A percentile compares a stretch with the other conserved stretches of the same genome.
phyloP scores from a whole-genome alignment of 2,888 invertebrate genomes.

The Ashinkailepas kermadecensis region DNA sequence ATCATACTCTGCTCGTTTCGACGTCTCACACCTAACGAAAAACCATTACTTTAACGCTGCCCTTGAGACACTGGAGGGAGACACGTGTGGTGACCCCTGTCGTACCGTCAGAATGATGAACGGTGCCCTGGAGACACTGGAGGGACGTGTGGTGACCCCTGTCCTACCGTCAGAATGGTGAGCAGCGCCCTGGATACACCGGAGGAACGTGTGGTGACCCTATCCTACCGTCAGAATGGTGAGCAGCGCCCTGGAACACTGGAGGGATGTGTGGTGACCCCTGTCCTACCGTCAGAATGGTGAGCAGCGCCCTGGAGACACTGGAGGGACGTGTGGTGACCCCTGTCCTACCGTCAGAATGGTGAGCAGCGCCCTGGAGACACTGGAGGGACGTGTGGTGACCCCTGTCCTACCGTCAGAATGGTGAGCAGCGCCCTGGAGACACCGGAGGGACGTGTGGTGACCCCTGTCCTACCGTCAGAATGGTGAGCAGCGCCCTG shows the following conservation, averaged over 20 bases:
- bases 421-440: conserved; percentile 43
- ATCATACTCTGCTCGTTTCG: no score
- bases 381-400: no score
- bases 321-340: conserved; percentile 63
- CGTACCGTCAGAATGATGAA: conserved; percentile 54
- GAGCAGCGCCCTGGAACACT: no score
- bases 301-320: conserved; percentile 60
- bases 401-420: not conserved
- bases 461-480: conserved; percentile 41
- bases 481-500: conserved; percentile 57
- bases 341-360: no score
- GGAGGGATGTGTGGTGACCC: conserved; percentile 28
- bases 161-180: conserved; percentile 50
- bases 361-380: no score
- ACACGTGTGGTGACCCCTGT: not conserved
- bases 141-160: conserved; percentile 32
- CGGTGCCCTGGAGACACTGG: conserved; percentile 47
- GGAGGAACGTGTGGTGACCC: conserved; percentile 32
- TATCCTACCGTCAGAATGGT: no score
- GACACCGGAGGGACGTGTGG: conserved; percentile 32
- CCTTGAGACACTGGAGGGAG: no score
- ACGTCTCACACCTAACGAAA: no score
- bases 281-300: conserved; percentile 51
- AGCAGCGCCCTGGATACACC: conserved; percentile 50
- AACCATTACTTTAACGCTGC: no score